Percentiles rank a stretch among this genome's conserved stretches.
Conservation (phyloP, 2,888 invertebrate genomes). For the Brenthis daphne region DNA sequence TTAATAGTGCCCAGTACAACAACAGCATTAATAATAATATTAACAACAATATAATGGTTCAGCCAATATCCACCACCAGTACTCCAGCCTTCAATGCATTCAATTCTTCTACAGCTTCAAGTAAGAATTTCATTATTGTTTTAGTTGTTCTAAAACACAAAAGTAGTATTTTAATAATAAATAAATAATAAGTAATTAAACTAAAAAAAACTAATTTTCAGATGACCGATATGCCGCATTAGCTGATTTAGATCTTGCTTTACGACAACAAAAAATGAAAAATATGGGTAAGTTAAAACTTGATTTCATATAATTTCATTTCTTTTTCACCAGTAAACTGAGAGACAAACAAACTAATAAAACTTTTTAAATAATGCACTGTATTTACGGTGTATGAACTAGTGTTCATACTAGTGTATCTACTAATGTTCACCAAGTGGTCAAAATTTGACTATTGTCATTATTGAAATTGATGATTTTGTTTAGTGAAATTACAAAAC, state of each 20-base stretch:
- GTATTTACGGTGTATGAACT: too few species aligned
- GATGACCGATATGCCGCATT: conserved; percentile 97
- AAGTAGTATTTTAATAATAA: not conserved
- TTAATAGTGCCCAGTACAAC: conserved; percentile 82
- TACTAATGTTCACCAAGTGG: too few species aligned
- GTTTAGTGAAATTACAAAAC: too few species aligned
- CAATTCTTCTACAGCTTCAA: conserved; percentile 54
- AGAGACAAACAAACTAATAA: too few species aligned
- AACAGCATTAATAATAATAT: conserved; percentile 65
- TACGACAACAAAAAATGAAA: conserved; percentile 83
- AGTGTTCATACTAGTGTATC: too few species aligned
- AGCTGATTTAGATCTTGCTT: conserved; percentile 93
- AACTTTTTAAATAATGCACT: too few species aligned
- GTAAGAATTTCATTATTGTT: conserved; percentile 49
- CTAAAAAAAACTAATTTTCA: conserved; percentile 49
- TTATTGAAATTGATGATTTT: too few species aligned
- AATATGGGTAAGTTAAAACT: conserved; percentile 61
- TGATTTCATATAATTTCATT: conserved; percentile 8
- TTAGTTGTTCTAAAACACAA: not conserved
- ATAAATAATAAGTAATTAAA: too few species aligned
- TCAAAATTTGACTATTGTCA: too few species aligned
- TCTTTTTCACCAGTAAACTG: too few species aligned
- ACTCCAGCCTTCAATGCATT: conserved; percentile 61
- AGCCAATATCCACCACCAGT: conserved; percentile 68
- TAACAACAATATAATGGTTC: conserved; percentile 62